Percentiles rank a stretch among this genome's conserved stretches.
Conservation (phyloP, 2,888 invertebrate genomes). For the Campoplex nolae region DNA sequence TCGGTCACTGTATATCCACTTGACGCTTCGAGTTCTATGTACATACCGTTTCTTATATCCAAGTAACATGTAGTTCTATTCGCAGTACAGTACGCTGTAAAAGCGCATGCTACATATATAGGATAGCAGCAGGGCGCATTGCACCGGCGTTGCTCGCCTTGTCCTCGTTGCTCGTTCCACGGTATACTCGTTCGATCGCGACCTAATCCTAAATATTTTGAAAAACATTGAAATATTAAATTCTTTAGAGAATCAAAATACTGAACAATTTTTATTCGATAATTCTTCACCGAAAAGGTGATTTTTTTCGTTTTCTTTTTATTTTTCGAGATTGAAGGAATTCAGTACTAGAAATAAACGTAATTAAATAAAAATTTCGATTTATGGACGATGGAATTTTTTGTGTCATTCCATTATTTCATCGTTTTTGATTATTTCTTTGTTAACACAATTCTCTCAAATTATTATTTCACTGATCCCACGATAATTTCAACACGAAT, state of each 20-base stretch:
- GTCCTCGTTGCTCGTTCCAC: conserved; percentile 64
- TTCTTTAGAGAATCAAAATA: neutral
- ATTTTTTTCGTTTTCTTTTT: neutral
- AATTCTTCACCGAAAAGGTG: neutral
- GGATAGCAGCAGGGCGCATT: conserved; percentile 23
- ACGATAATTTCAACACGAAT: too few relatives aligned
- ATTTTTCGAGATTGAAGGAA: too few relatives aligned
- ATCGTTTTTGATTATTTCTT: neutral
- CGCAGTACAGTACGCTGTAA: conserved; percentile 16
- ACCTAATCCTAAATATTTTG: conserved; percentile 12
- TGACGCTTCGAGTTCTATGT: conserved; percentile 34
- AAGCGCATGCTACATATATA: conserved; percentile 35
- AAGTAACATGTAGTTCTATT: neutral
- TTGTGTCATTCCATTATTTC: neutral
- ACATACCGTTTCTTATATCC: conserved; percentile 34
- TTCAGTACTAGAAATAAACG: too few relatives aligned
- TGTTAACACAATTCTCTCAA: too few relatives aligned
- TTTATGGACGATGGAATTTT: too few relatives aligned
- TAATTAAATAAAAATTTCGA: too few relatives aligned
- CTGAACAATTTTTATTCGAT: neutral
- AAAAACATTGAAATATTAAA: conserved; percentile 9
- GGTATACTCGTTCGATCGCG: conserved; percentile 60
- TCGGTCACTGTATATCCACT: conserved; percentile 75
- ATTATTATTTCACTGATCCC: too few relatives aligned
- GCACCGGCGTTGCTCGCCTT: conserved; percentile 66